These are phyloP conservation scores for Scaptomyza hsui DNA, from an alignment of 1,140 invertebrate genomes.

Conservation along the genomic window DNA sequence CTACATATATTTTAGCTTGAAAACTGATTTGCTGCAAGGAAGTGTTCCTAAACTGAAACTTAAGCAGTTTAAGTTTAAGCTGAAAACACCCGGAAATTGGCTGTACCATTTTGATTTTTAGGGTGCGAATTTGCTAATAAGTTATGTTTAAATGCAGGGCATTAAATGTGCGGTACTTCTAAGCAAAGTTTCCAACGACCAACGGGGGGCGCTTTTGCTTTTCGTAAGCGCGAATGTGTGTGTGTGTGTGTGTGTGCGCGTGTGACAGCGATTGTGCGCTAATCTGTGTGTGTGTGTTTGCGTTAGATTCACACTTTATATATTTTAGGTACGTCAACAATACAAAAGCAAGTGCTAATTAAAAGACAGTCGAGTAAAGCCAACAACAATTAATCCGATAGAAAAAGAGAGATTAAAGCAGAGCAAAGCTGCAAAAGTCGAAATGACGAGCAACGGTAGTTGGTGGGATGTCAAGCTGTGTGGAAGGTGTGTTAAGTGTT, in stretches of 20 bases:
- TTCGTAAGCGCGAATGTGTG: slow-evolving; percentile 10
- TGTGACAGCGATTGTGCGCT: slow-evolving; percentile 11
- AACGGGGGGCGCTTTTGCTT: slow-evolving; percentile 28
- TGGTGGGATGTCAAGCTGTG: slow-evolving; percentile 28
- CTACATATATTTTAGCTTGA: background rate
- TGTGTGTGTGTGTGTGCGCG: background rate
- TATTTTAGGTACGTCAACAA: background rate
- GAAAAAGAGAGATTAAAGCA: slow-evolving; percentile 22
- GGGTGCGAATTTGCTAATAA: background rate
- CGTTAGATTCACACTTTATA: slow-evolving; percentile 19
- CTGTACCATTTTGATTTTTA: no score
- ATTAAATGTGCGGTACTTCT: background rate
- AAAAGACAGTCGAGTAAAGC: slow-evolving; percentile 8
- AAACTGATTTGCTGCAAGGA: background rate
- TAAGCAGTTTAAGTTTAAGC: no score
- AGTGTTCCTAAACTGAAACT: background rate
- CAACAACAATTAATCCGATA: slow-evolving; percentile 1
- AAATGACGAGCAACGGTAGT: slow-evolving; percentile 15
- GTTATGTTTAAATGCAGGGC: slow-evolving; percentile 6
- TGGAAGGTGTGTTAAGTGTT: slow-evolving; percentile 10
- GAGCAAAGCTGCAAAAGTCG: background rate
- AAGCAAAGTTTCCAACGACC: slow-evolving; percentile 9
- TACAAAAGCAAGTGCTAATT: slow-evolving; percentile 31
- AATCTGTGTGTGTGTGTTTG: slow-evolving; percentile 12
- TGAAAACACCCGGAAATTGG: no score